These are phyloP conservation scores for Chloroceryle amazona DNA, from an alignment of 2,797 vertebrate species.

Conservation along the genomic window DNA sequence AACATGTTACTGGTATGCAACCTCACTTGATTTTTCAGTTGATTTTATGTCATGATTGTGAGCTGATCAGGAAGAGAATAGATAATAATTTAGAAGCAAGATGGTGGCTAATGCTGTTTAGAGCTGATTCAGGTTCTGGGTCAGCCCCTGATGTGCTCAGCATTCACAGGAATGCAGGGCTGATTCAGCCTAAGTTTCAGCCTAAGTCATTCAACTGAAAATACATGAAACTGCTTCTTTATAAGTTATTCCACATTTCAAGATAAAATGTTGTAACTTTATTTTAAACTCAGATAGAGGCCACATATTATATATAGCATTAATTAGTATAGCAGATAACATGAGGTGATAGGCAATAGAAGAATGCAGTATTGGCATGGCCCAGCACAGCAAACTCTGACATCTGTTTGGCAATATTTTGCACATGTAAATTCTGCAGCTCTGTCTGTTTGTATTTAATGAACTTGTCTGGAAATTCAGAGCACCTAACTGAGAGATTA, in stretches of 20 bases:
- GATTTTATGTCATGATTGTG: not conserved
- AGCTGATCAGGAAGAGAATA: not conserved
- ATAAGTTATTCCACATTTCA: not conserved
- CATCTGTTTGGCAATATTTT: slow-evolving; percentile 65
- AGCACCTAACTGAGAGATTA: slow-evolving; percentile 69
- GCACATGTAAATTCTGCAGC: slow-evolving; percentile 15
- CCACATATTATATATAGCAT: not conserved
- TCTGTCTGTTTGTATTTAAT: slow-evolving; percentile 53
- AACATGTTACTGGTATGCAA: not conserved
- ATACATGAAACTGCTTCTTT: not conserved
- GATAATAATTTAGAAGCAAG: not conserved
- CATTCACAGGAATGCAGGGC: not conserved
- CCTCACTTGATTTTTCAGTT: slow-evolving; percentile 21
- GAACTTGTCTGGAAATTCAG: slow-evolving; percentile 64
- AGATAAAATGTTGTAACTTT: slow-evolving; percentile 9
- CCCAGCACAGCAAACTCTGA: slow-evolving; percentile 36
- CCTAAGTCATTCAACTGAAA: not conserved
- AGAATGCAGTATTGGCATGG: slow-evolving; percentile 17
- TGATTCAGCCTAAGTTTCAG: not conserved
- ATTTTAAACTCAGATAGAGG: slow-evolving; percentile 21
- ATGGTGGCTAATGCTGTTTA: not conserved
- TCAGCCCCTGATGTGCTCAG: fast-evolving
- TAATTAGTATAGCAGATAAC: slow-evolving; percentile 36
- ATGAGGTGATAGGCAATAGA: not conserved
- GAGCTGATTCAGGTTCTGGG: not conserved